A percentile compares a stretch with the other conserved stretches of the same genome.
Evolutionary conservation across 2,888 invertebrate species (phyloP).

Genomic region (Margaritifera margaritifera): DNA sequence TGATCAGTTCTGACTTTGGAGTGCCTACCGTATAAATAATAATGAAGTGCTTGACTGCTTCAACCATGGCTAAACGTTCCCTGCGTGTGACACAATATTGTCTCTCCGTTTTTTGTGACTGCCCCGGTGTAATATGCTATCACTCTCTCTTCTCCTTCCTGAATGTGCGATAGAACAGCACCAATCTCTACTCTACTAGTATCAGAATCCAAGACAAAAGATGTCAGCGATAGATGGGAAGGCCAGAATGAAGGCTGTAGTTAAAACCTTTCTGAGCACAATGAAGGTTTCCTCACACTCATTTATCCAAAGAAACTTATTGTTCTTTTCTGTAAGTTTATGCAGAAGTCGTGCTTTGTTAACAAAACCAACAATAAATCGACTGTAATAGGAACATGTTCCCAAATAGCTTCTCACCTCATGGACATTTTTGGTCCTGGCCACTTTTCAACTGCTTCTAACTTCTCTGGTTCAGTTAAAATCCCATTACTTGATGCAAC

Average conservation of each 20-base stretch:
- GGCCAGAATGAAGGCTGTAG: background rate
- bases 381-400: conserved; percentile 38
- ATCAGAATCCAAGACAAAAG: conserved; percentile 16
- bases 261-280: background rate
- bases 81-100: conserved; percentile 23
- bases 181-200: conserved; percentile 16
- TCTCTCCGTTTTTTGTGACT: conserved; percentile 17
- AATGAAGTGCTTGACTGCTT: conserved; percentile 23
- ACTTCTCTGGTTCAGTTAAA: conserved; percentile 29
- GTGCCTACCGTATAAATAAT: conserved; percentile 27
- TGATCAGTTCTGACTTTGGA: no score
- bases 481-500: conserved; percentile 28
- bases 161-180: conserved; percentile 22
- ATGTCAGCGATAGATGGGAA: background rate
- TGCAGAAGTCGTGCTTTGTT: conserved; percentile 30
- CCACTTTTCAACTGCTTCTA: no score
- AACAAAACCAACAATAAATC: conserved; percentile 32
- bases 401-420: no score
- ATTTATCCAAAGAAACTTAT: conserved; percentile 20
- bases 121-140: conserved; percentile 23
- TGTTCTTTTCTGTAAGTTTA: conserved; percentile 11
- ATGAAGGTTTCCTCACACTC: conserved; percentile 11
- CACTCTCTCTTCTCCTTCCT: conserved; percentile 19
- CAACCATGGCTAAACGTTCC: conserved; percentile 31
- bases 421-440: no score